A percentile compares a stretch with the other conserved stretches of the same genome.
Conservation (phyloP, 2,888 invertebrate species). For the Aleiodes alternator region DNA sequence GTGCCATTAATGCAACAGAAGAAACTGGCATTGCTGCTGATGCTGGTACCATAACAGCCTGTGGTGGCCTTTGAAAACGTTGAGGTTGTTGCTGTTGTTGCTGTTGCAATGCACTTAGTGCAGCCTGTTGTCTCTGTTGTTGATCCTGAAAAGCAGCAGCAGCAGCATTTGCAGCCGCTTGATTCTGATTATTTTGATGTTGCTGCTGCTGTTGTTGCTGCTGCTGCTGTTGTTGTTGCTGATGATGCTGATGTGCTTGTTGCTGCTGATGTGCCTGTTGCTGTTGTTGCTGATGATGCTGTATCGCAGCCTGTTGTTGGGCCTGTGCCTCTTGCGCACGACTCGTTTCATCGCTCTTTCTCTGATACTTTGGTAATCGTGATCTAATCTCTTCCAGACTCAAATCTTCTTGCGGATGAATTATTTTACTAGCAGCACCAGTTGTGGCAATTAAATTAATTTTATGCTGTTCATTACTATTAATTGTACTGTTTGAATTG, state of each 20-base stretch:
- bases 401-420: slow-evolving; percentile 95
- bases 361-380: slow-evolving; percentile 82
- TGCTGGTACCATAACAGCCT: slow-evolving; percentile 76
- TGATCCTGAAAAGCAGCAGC: slow-evolving; percentile 73
- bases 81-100: slow-evolving; percentile 75
- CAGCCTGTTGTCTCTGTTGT: slow-evolving; percentile 75
- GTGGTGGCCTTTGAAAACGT: slow-evolving; percentile 76
- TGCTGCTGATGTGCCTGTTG: slow-evolving; percentile 65
- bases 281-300: slow-evolving; percentile 65
- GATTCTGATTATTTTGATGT: slow-evolving; percentile 62
- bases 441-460: slow-evolving; percentile 83
- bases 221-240: slow-evolving; percentile 68
- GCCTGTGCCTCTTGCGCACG: slow-evolving; percentile 68
- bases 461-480: slow-evolving; percentile 76
- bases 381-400: slow-evolving; percentile 90
- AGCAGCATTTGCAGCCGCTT: slow-evolving; percentile 75
- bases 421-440: slow-evolving; percentile 90
- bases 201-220: slow-evolving; percentile 66
- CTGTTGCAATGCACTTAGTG: slow-evolving; percentile 73
- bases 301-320: slow-evolving; percentile 61
- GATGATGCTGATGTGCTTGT: slow-evolving; percentile 65
- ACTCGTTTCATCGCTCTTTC: slow-evolving; percentile 72
- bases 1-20: slow-evolving; percentile 77
- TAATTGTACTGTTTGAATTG: slow-evolving; percentile 69
- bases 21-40: slow-evolving; percentile 76